Evolutionary conservation across 2,797 vertebrate genomes (phyloP).

Genomic region (Pseudochirops cupreus): DNA sequence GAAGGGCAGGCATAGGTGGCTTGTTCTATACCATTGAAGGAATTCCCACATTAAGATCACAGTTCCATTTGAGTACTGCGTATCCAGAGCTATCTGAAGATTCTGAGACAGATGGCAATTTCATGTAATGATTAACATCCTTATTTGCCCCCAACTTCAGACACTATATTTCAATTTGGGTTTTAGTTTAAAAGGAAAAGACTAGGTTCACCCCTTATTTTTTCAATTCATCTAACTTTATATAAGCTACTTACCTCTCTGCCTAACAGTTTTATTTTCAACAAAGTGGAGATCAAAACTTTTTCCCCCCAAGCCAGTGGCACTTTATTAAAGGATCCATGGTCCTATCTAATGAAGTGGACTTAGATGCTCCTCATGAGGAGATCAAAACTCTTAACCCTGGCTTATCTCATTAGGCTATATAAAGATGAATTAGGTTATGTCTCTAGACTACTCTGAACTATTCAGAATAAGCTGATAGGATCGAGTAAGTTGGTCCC

Average conservation of each 20-base stretch:
- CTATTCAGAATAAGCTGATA: background rate
- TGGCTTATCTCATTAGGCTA: background rate
- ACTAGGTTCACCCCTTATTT: background rate
- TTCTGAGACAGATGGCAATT: background rate
- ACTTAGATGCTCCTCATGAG: too few relatives aligned
- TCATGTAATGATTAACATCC: background rate
- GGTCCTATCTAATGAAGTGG: too few relatives aligned
- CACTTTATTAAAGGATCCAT: too few relatives aligned
- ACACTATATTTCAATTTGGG: background rate
- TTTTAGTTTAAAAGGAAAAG: background rate
- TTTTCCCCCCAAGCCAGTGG: too few relatives aligned
- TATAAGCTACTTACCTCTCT: too few relatives aligned
- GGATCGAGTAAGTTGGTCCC: background rate
- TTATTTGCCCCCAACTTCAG: background rate
- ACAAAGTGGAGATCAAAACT: background rate
- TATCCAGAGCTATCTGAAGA: background rate
- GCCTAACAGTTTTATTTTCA: too few relatives aligned
- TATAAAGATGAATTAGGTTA: background rate
- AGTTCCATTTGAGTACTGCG: background rate
- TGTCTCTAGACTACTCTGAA: background rate
- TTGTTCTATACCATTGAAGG: background rate
- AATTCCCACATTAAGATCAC: background rate
- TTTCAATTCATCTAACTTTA: background rate
- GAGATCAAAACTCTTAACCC: background rate
- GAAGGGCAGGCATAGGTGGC: background rate